Evolutionary conservation across 2,888 invertebrate genomes (phyloP).

Genomic region (Phrixothrix hirtus): DNA sequence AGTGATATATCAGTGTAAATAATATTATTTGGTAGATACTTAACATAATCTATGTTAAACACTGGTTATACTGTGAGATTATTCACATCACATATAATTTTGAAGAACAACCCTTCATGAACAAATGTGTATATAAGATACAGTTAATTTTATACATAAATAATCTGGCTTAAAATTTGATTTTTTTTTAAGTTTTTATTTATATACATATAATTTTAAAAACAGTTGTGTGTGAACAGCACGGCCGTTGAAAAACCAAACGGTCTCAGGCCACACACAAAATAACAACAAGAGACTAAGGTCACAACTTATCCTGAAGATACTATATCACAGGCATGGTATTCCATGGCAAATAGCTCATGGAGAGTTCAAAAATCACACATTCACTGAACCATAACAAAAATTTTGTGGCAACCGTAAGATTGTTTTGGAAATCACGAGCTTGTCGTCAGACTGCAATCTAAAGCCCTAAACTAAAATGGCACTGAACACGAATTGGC

Average conservation of each 20-base stretch:
- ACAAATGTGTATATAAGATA: constrained; percentile 52
- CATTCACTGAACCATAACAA: constrained; percentile 42
- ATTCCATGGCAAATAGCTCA: constrained; percentile 45
- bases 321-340: constrained; percentile 72
- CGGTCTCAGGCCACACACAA: constrained; percentile 47
- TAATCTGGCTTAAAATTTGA: constrained; percentile 55
- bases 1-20: constrained; percentile 42
- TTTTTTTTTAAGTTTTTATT: constrained; percentile 50
- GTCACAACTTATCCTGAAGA: constrained; percentile 72
- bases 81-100: constrained; percentile 57
- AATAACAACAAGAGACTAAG: constrained; percentile 65
- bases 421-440: constrained; percentile 45
- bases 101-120: constrained; percentile 51
- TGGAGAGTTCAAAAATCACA: constrained; percentile 34
- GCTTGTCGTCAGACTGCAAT: constrained; percentile 48
- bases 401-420: constrained; percentile 43
- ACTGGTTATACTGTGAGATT: constrained; percentile 53
- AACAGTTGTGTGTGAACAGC: constrained; percentile 50
- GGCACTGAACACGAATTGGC: constrained; percentile 49
- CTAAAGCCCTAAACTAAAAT: constrained; percentile 53
- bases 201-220: constrained; percentile 58
- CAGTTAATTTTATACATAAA: constrained; percentile 56
- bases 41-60: constrained; percentile 38
- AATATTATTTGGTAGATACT: constrained; percentile 51
- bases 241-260: constrained; percentile 39